phyloP scores from a whole-genome alignment of 2,113 vertebrate species.

The Zapus hudsonius region DNA sequence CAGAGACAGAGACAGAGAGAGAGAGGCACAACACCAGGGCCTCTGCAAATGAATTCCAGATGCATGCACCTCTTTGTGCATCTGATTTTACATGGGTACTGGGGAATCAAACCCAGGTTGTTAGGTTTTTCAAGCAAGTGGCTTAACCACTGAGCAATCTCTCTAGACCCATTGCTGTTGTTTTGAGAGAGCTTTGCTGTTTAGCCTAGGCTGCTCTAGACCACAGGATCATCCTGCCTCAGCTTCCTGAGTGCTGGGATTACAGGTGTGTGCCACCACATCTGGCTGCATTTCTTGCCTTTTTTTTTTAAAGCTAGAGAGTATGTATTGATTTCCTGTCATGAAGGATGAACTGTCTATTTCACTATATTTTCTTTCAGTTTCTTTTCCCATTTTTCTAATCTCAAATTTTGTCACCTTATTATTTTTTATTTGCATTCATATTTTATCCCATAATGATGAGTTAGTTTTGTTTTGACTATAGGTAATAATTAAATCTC shows the following conservation, averaged over 20 bases:
- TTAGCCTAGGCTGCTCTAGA: not conserved
- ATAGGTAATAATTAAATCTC: not conserved
- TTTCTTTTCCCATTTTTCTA: not conserved
- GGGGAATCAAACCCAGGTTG: no score
- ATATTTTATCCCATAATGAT: conserved; percentile 26
- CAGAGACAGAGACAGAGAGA: no score
- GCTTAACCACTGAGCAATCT: no score
- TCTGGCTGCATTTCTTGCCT: conserved; percentile 1
- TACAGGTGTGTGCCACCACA: not conserved
- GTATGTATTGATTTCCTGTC: not conserved
- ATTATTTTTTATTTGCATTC: conserved; percentile 46
- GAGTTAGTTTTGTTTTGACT: conserved; percentile 4
- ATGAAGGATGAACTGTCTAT: not conserved
- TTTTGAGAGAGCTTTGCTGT: not conserved
- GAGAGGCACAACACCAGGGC: no score
- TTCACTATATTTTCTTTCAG: not conserved
- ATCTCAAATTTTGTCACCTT: not conserved
- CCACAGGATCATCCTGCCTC: not conserved
- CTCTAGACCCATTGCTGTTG: no score
- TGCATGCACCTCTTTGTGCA: no score
- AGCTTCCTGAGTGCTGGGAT: not conserved
- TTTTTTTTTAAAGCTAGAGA: not conserved
- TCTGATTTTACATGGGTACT: no score
- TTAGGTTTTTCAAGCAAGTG: no score
- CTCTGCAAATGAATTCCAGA: no score